Conservation (phyloP, 2,797 vertebrate genomes). For the Poecilia gillii region DNA sequence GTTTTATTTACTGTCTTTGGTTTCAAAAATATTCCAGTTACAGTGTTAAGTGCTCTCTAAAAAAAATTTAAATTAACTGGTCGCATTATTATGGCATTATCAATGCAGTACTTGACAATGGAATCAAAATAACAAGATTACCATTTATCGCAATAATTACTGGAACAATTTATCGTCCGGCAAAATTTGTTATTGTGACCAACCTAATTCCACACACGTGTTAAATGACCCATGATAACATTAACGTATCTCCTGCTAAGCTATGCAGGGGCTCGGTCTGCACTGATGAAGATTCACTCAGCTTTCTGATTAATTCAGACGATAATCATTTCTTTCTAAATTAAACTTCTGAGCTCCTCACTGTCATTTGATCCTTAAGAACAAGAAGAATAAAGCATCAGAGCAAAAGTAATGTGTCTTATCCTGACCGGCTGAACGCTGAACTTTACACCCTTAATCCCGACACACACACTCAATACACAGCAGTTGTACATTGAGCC, state of each 20-base stretch:
- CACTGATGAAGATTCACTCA: not conserved
- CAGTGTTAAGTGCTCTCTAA: too few relatives aligned
- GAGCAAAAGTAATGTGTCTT: not conserved
- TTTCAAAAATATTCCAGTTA: too few relatives aligned
- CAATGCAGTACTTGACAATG: too few relatives aligned
- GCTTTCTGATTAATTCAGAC: not conserved
- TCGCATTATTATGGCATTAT: too few relatives aligned
- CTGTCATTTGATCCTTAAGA: not conserved
- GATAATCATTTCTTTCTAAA: not conserved
- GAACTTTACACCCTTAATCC: not conserved
- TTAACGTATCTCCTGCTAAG: not conserved
- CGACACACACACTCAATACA: not conserved
- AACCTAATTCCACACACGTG: not conserved
- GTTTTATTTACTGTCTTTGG: too few relatives aligned
- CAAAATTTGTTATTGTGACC: too few relatives aligned
- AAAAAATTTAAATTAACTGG: too few relatives aligned
- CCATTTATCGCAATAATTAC: too few relatives aligned
- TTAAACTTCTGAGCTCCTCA: not conserved
- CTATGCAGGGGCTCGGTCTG: not conserved
- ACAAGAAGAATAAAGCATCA: not conserved
- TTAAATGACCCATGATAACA: not conserved
- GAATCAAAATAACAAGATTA: too few relatives aligned
- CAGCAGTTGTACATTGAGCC: not conserved
- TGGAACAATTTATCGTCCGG: too few relatives aligned
- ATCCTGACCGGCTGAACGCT: not conserved